phyloP scores from a whole-genome alignment of 1,140 invertebrate genomes.

The Cydia pomonella region DNA sequence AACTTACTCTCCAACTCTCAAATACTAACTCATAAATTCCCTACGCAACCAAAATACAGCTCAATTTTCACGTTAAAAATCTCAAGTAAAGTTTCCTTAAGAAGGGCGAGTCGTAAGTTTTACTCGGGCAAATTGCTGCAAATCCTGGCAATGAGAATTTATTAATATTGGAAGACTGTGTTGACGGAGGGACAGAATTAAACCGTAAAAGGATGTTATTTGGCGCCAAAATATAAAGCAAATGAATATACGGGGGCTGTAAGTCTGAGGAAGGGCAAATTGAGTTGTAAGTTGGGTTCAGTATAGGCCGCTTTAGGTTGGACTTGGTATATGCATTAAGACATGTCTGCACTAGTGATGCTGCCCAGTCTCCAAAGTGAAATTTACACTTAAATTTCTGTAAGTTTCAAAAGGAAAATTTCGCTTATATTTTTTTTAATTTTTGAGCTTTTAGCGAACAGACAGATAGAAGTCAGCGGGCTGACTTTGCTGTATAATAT shows the following conservation, averaged over 20 bases:
- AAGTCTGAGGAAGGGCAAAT: conserved; percentile 10
- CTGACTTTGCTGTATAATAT: too few relatives aligned
- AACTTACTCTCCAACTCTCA: conserved; percentile 11
- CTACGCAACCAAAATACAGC: conserved; percentile 61
- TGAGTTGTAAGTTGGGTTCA: conserved; percentile 17
- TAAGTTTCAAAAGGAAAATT: too few relatives aligned
- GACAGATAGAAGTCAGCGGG: too few relatives aligned
- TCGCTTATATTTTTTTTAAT: too few relatives aligned
- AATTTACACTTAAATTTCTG: too few relatives aligned
- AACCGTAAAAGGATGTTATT: conserved; percentile 61
- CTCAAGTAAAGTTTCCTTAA: conserved; percentile 55
- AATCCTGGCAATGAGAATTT: conserved; percentile 76
- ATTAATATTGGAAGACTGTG: conserved; percentile 74
- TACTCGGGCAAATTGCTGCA: conserved; percentile 73
- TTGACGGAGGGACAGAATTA: conserved; percentile 65
- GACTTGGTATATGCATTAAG: not conserved
- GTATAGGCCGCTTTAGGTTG: not conserved
- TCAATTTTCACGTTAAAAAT: conserved; percentile 67
- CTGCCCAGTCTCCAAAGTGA: too few relatives aligned
- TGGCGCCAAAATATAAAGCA: conserved; percentile 41
- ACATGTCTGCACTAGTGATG: not conserved
- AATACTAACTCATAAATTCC: conserved; percentile 50
- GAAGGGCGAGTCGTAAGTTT: conserved; percentile 70
- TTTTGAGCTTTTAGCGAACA: too few relatives aligned
- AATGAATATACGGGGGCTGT: conserved; percentile 29